phyloP scores from a whole-genome alignment of 2,888 invertebrate species.

The Pristionchus exspectatus region DNA sequence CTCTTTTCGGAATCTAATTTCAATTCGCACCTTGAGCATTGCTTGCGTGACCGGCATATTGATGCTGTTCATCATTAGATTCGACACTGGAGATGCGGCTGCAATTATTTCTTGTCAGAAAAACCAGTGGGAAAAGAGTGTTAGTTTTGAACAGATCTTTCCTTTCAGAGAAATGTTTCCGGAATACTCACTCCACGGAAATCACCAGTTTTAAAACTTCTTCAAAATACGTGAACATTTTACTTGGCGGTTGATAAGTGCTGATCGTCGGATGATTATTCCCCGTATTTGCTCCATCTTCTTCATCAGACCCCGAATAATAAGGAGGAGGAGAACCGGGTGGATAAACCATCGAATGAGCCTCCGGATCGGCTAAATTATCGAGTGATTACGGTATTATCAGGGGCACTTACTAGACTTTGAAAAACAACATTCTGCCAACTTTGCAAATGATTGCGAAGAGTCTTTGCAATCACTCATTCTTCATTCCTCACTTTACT shows the following conservation, averaged over 20 bases:
- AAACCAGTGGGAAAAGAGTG: no score
- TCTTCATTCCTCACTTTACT: no score
- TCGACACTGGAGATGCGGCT: background rate
- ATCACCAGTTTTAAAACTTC: no score
- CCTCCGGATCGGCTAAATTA: background rate
- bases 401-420: no score
- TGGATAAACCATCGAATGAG: slow-evolving; percentile 34
- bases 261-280: background rate
- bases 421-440: no score
- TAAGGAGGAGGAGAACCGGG: slow-evolving; percentile 54
- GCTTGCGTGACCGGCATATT: background rate
- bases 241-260: background rate
- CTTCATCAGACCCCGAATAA: slow-evolving; percentile 32
- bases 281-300: background rate
- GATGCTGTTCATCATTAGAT: slow-evolving; percentile 4
- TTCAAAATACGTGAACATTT: background rate
- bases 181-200: no score
- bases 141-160: no score
- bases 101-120: background rate
- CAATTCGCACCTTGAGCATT: background rate
- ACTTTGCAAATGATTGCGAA: no score
- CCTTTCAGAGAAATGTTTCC: no score
- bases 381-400: background rate
- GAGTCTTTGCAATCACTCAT: no score
- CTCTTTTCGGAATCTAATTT: background rate